phyloP scores from a whole-genome alignment of 2,888 invertebrate genomes.

The Sphinx pinastri region DNA sequence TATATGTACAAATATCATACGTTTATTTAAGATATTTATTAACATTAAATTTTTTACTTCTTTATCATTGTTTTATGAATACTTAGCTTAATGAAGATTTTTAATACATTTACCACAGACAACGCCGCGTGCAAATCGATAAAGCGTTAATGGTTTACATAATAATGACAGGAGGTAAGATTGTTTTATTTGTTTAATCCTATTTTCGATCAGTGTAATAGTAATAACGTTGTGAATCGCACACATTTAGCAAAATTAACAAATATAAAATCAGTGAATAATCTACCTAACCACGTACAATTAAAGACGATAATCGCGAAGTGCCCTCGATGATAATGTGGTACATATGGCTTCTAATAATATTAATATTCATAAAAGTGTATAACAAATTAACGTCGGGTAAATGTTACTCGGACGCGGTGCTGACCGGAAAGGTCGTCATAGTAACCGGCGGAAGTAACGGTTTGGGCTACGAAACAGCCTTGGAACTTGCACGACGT shows the following conservation, averaged over 20 bases:
- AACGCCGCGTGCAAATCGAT: not conserved
- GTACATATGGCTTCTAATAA: slow-evolving; percentile 56
- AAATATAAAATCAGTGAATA: not conserved
- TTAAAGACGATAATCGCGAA: not conserved
- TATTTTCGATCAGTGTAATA: not conserved
- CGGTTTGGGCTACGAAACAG: slow-evolving; percentile 93
- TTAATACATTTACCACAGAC: not conserved
- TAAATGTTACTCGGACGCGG: slow-evolving; percentile 64
- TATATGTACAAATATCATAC: too few species aligned
- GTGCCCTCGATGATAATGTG: slow-evolving; percentile 48
- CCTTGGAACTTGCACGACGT: slow-evolving; percentile 87
- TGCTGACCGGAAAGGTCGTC: slow-evolving; percentile 85
- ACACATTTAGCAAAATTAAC: not conserved
- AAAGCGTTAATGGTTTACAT: slow-evolving; percentile 1
- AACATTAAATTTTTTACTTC: too few species aligned
- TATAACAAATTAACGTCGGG: slow-evolving; percentile 70
- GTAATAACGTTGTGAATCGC: not conserved
- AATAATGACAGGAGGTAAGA: slow-evolving; percentile 16
- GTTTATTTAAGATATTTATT: too few species aligned
- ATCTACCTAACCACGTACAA: not conserved
- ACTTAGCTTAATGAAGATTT: too few species aligned
- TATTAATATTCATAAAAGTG: slow-evolving; percentile 60
- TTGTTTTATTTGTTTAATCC: slow-evolving; percentile 3
- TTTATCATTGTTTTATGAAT: too few species aligned
- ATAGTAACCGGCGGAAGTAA: slow-evolving; percentile 93